phyloP scores from a whole-genome alignment of 2,113 vertebrate genomes.

The Bettongia penicillata region DNA sequence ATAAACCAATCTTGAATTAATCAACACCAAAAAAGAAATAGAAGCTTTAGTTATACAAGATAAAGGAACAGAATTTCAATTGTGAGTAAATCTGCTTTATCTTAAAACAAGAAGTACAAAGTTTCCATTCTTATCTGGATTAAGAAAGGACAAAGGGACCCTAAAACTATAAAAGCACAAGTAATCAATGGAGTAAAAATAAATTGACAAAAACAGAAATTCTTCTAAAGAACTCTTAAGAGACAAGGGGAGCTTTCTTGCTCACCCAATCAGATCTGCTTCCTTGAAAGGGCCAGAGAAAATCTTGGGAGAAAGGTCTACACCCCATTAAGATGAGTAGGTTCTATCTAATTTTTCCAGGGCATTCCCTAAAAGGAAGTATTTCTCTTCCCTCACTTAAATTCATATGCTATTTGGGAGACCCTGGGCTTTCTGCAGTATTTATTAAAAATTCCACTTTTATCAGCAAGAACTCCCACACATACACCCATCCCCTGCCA shows the following conservation, averaged over 20 bases:
- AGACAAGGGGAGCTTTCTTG: neutral
- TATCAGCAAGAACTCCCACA: conserved; percentile 12
- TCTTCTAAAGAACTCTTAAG: neutral
- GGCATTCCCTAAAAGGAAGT: neutral
- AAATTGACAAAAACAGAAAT: neutral
- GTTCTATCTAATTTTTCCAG: neutral
- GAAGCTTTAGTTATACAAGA: neutral
- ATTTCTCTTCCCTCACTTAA: neutral
- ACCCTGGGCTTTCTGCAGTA: neutral
- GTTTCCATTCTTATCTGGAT: neutral
- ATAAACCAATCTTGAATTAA: neutral
- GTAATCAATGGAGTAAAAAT: neutral
- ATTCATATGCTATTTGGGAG: neutral
- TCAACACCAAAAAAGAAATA: neutral
- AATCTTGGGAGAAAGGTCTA: neutral
- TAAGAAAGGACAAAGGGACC: neutral
- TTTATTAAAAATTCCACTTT: conserved; percentile 1
- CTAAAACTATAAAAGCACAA: neutral
- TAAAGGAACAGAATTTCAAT: neutral
- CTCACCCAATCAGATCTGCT: neutral
- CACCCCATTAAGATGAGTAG: neutral
- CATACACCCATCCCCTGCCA: neutral
- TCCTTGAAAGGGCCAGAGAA: neutral
- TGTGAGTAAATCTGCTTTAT: neutral
- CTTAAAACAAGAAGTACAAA: neutral